Evolutionary conservation across 2,797 vertebrate genomes (phyloP).

Genomic region (Hydrocynus forskahlii): DNA sequence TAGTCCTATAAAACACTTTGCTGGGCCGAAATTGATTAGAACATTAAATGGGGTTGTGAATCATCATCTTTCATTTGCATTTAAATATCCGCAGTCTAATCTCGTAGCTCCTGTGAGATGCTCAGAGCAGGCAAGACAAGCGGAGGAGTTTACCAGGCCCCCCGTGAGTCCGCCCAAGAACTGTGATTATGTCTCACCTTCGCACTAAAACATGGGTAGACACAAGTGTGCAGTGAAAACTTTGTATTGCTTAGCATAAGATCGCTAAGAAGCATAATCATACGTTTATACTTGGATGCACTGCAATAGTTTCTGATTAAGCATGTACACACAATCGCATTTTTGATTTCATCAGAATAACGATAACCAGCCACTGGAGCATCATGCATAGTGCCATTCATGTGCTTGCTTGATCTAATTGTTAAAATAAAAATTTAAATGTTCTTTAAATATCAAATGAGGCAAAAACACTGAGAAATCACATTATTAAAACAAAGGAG

Average conservation of each 20-base stretch:
- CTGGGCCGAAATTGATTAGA: constrained; percentile 64
- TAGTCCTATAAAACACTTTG: constrained; percentile 68
- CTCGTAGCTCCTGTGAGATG: constrained; percentile 50
- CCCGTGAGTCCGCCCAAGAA: constrained; percentile 15
- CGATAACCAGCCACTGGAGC: not conserved
- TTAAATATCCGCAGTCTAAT: constrained; percentile 65
- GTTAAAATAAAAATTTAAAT: not conserved
- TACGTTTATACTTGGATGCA: not conserved
- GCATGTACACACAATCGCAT: not conserved
- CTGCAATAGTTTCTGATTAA: not conserved
- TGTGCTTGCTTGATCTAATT: not conserved
- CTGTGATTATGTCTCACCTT: constrained; percentile 29
- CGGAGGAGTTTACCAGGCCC: constrained; percentile 35
- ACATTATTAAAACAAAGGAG: not conserved
- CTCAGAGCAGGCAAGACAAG: constrained; percentile 47
- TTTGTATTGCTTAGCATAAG: not conserved
- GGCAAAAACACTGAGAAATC: not conserved
- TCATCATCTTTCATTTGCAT: constrained; percentile 70
- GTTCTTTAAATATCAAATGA: not conserved
- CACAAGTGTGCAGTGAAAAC: constrained; percentile 30
- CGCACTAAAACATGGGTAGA: constrained; percentile 24
- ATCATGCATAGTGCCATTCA: not conserved
- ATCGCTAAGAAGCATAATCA: not conserved
- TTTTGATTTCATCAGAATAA: not conserved
- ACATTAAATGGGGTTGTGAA: constrained; percentile 68